Evolutionary conservation across 2,113 vertebrate species (phyloP).

Genomic region (Anarhynchus alexandrinus): DNA sequence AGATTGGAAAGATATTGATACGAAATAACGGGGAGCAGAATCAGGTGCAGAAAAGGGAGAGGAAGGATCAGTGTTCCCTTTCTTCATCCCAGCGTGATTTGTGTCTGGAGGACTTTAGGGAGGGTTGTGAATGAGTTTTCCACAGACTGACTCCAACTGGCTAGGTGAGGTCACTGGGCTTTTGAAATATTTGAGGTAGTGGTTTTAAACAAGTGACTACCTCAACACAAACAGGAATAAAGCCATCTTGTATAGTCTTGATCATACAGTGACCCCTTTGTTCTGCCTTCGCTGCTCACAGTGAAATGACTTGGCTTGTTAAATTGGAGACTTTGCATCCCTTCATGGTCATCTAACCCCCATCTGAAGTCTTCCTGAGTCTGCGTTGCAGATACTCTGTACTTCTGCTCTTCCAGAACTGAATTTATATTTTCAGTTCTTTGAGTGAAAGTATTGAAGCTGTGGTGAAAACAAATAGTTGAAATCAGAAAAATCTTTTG

Average conservation of each 20-base stretch:
- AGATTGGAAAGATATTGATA: neutral
- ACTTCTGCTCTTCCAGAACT: neutral
- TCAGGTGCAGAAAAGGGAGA: neutral
- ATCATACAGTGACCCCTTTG: slow-evolving; percentile 36
- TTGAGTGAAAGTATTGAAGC: neutral
- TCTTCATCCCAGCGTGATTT: neutral
- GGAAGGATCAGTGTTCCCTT: neutral
- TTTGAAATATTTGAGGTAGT: slow-evolving; percentile 24
- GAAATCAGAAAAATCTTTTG: neutral
- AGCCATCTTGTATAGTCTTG: slow-evolving; percentile 31
- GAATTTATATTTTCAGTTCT: neutral
- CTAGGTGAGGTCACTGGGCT: slow-evolving; percentile 28
- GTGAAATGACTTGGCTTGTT: neutral
- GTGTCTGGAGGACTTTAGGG: neutral
- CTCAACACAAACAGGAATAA: slow-evolving; percentile 50
- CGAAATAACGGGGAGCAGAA: neutral
- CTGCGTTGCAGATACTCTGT: neutral
- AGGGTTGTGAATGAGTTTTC: slow-evolving; percentile 12
- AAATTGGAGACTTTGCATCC: neutral
- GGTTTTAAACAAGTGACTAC: slow-evolving; percentile 48
- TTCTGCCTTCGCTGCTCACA: neutral
- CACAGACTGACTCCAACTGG: neutral
- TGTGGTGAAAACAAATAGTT: slow-evolving; percentile 15
- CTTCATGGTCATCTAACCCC: neutral
- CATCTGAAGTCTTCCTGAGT: neutral